Evolutionary conservation across 2,113 vertebrate species (phyloP), one percentile per base, ranked within the genome.

Genomic region (Procavia capensis): DNA sequence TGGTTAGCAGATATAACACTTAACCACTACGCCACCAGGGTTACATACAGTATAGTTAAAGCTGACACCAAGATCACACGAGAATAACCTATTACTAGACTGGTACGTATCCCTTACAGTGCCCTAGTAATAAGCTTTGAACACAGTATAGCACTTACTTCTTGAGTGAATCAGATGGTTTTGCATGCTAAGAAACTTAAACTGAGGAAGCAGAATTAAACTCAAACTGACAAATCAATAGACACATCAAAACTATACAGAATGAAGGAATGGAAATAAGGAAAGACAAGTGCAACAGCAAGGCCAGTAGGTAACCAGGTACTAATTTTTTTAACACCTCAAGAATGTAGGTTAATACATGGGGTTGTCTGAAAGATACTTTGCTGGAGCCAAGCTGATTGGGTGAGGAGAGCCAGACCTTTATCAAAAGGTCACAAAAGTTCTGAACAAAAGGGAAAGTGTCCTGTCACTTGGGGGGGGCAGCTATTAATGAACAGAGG

Each of bases 31-130:
- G n/a, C n/a, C n/a, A n/a, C n/a, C n/a, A n/a, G n/a, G n/a, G n/a
- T n/a, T n/a, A n/a, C n/a, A n/a, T n/a, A 68, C n/a, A 45, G 31
- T 66, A 27, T 36, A 80, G 22, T 85, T 92, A 80, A 85, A 94
- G 75, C 34, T 47, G 31, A 80, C 8, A 92, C 5, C 9, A 45
- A 59, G 6, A 11, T 25, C 47, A 85, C 17, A 84, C 22, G 34
- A 70, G 74, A 90, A 94, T 13, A 89, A 87, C 5, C 25, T 20
- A 78, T 59, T 66, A 90, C 19, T 81, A 91, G 16, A 85, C 20
- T 24, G 75, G 41, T 24, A n/a, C n/a, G 9, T 43, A 70, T 81
- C 39, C 9, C 19, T 85, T 39, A 86, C 0, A 82, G 29, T 66
- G 25, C 20, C 10, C 74, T 68, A 43, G 29, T 25, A 95, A 50